A percentile compares a stretch with the other conserved stretches of the same genome.
These are phyloP conservation scores for Melangyna quadrimaculata DNA, from an alignment of 2,888 invertebrate genomes.

Conservation along the genomic window DNA sequence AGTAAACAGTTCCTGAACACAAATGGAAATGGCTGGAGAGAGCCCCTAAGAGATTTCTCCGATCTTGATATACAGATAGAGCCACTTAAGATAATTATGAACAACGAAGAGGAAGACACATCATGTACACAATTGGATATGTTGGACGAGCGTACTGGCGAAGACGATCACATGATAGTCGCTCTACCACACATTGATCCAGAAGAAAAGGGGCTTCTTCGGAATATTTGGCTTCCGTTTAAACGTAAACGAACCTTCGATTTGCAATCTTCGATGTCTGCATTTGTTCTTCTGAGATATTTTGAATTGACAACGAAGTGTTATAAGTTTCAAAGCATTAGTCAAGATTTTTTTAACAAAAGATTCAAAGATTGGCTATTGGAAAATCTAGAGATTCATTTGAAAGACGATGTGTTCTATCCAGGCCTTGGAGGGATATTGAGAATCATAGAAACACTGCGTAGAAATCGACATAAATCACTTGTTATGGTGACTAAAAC, in stretches of 20 bases:
- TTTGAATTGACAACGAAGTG: conserved; percentile 77
- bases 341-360: conserved; percentile 75
- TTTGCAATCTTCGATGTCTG: conserved; percentile 76
- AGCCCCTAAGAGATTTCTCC: conserved; percentile 74
- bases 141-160: conserved; percentile 71
- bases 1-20: conserved; percentile 78
- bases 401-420: conserved; percentile 78
- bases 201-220: conserved; percentile 75
- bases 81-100: conserved; percentile 72
- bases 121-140: conserved; percentile 77
- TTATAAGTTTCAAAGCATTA: conserved; percentile 76
- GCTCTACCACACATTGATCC: conserved; percentile 77
- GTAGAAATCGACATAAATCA: conserved; percentile 6
- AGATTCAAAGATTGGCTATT: conserved; percentile 77
- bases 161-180: conserved; percentile 77
- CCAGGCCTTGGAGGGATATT: conserved; percentile 79
- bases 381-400: conserved; percentile 76
- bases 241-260: conserved; percentile 77
- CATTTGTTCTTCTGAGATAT: conserved; percentile 77
- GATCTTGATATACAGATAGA: conserved; percentile 74
- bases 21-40: conserved; percentile 79
- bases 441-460: conserved; percentile 76
- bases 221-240: conserved; percentile 79
- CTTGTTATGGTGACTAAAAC: neutral
- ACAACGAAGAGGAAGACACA: conserved; percentile 67